Evolutionary conservation across 2,797 vertebrate species (phyloP), one percentile per base, ranked within the genome.

Genomic region (Galagoides demidoff): DNA sequence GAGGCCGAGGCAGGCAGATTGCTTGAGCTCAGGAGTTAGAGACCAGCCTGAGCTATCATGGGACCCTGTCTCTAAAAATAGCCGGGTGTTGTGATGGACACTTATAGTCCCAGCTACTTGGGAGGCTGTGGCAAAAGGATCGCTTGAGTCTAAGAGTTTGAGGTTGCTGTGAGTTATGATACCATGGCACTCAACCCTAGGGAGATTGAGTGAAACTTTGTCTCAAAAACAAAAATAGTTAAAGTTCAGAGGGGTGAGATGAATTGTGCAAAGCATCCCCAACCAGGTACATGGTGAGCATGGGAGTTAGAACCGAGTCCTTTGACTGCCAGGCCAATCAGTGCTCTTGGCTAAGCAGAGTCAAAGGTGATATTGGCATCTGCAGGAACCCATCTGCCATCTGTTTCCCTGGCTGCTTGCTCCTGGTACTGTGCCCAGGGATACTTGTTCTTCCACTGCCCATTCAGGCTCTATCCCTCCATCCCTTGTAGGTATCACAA

Each of bases 401-500:
- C 52, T 49, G 19, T 59, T 17, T 57, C 63, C n/a, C 43, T 43
- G 74, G 37, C 23, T 89, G 23, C 34, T 77, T 89, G 78, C 52
- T 88, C 73, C 78, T 83, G 52, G 52, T 37, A 49, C 37, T 64
- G n/a, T 90, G 70, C 29, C 34, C 20, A 57, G 23, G 61, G 31
- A 14, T 52, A 16, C 45, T 16, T 0, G 0, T 17, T 87, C 66
- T 68, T 7, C 16, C 45, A 59, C 66, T 39, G 2, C 45, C 66
- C 37, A 1, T 12, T 97, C 78, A 49, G 66, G 12, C 78, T 34
- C 19, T 2, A 7, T 55, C 34, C 81, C 91, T 79, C 49, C 63
- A 25, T 93, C 93, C 43, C 94, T 81, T 92, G 23, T 97, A 99
- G 99, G 99, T 99, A 99, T 98, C 99, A 99, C 98, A 99, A 99